Evolutionary conservation across 2,797 vertebrate genomes (phyloP), one percentile per base, ranked within the genome.

Genomic region (Glossophaga mutica): DNA sequence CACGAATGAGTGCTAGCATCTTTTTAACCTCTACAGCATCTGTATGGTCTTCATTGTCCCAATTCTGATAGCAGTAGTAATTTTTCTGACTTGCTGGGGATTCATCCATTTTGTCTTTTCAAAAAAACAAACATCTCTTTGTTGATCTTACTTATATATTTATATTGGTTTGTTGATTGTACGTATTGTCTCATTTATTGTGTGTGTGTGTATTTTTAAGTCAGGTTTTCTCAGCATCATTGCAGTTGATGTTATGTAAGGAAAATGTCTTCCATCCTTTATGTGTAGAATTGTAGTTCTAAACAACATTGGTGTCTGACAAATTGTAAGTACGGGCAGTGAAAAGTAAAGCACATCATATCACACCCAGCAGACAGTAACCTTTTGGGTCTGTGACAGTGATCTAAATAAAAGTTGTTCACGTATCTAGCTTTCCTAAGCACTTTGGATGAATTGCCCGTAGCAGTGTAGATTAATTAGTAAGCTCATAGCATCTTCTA

Each of bases 201-300:
- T 44, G 6, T 68, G 16, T 89, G 18, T 77, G 5, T 5, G 0
- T 42, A 55, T 95, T 95, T 79, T 67, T 15, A 37, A 73, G 29
- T 67, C 42, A 76, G 37, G 26, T 78, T 84, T 89, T 83, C 50
- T 88, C 19, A 7, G 1, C 21, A 44, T 34, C 10, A 22, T 37
- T 88, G 29, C 70, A 70, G 9, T 42, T 87, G 48, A 92, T 83
- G 39, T 3, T 95, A 83, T 59, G 21, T 76, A 70, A 83, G 34
- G 50, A 92, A 62, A 59, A 52, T 84, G 39, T 70, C 34, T 95
- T 42, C 11, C 9, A 21, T 78, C 29, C 18, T 92, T 77, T 78
- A 21, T 62, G 22, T 68, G n/a, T 92, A 83, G 42, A 83, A 83
- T 92, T 88, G 70, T 29, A 42, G 76, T 92, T 95, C 50, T 88